A percentile compares a stretch with the other conserved stretches of the same genome.
Evolutionary conservation across 2,113 vertebrate species (phyloP).

Genomic region (Garra rufa): DNA sequence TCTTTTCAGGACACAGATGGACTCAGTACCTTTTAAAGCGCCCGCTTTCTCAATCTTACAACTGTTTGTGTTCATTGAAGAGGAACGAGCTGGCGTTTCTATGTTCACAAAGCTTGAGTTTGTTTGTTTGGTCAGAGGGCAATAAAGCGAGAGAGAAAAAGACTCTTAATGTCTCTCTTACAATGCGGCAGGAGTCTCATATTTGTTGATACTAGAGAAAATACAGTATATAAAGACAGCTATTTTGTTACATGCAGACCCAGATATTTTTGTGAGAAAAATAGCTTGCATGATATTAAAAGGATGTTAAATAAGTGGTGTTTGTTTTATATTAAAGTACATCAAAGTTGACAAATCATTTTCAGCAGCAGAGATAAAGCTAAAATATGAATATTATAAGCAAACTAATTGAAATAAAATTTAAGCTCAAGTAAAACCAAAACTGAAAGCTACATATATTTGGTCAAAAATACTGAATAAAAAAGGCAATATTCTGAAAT

Average conservation of each 20-base stretch:
- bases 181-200: background rate
- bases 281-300: background rate
- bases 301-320: background rate
- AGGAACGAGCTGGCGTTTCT: background rate
- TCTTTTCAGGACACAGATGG: constrained; percentile 24
- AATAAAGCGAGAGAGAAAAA: background rate
- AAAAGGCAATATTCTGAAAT: no score
- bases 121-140: background rate
- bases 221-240: background rate
- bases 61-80: constrained; percentile 10
- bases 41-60: background rate
- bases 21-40: background rate
- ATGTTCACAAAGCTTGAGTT: background rate
- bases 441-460: no score
- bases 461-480: no score
- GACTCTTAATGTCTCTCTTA: background rate
- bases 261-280: background rate
- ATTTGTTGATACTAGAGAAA: background rate
- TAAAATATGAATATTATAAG: no score
- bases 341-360: no score
- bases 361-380: no score
- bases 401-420: no score
- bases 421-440: no score
- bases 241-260: background rate
- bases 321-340: background rate